Base-by-base conservation (phyloP, 2,113 vertebrate species). In the Pelmatolapia mariae region DNA sequence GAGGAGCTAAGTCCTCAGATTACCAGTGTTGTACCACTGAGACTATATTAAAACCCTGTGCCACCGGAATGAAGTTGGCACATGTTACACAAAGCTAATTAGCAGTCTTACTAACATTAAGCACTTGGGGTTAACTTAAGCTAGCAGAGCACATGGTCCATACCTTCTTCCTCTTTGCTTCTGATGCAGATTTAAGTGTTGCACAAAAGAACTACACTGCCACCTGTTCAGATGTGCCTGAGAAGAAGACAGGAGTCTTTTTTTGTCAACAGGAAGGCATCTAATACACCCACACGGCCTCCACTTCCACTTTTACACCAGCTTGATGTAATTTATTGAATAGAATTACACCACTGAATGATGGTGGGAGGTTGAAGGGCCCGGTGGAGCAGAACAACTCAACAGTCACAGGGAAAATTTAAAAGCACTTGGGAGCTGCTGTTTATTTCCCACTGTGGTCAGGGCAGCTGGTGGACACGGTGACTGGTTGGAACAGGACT, bases 401-500 rank as follows among this genome's bases (percentile, higher is more conserved):
- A 3, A 40, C 84, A 66, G 85, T 79, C 40, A 15, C 38, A 76
- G 85, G 8, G 13, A 10, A 33, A 8, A 85, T 88, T 87, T 56
- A 56, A 89, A 88, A 61, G 86, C 89, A 82, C 86, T 94, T 45
- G 61, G 66, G 81, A 86, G 63, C 89, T 71, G 85, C 79, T 85
- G 88, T 92, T 94, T 91, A 76, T 90, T 93, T 92, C 94, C 90
- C 92, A 93, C 79, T 82, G n/a, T 38, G 88, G 81, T 71, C 61
- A 22, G 78, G 71, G 90, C 89, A 90, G 91, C 90, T 87, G 91
- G 91, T 89, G 90, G 91, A 89, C 94, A 89, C 4, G 54, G 94
- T 40, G 86, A 89, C 90, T 89, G 86, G 92, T 87, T 94, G 91
- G 89, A 89, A 88, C 89, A 84, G 89, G 93, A 93, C 89, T 91